phyloP scores from a whole-genome alignment of 2,113 vertebrate genomes.

The Brachirus orientalis region DNA sequence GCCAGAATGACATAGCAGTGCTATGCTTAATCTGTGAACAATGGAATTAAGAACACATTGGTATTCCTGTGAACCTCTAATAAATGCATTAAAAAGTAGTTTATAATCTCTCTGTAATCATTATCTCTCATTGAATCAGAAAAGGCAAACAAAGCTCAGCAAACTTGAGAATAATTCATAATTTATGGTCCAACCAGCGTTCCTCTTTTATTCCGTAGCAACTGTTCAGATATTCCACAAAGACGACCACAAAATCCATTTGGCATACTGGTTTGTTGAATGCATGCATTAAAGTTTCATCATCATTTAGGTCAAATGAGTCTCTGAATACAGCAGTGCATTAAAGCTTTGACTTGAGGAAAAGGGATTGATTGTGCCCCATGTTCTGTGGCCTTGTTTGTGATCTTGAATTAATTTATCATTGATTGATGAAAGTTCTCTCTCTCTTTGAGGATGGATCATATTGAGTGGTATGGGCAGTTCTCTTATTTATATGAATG shows the following conservation, averaged over 20 bases:
- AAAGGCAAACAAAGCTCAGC: constrained; percentile 66
- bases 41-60: constrained; percentile 64
- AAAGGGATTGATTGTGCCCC: constrained; percentile 55
- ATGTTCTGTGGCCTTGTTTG: constrained; percentile 41
- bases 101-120: constrained; percentile 68
- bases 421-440: constrained; percentile 54
- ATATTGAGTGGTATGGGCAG: constrained; percentile 33
- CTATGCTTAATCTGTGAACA: constrained; percentile 60
- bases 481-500: constrained; percentile 28
- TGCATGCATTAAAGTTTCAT: constrained; percentile 19
- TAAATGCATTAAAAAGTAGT: constrained; percentile 59
- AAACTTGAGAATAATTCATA: constrained; percentile 49
- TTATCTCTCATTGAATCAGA: constrained; percentile 57
- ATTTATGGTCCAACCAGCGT: constrained; percentile 38
- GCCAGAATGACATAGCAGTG: constrained; percentile 10
- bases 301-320: constrained; percentile 25
- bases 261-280: constrained; percentile 23
- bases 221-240: not conserved
- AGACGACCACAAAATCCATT: constrained; percentile 12
- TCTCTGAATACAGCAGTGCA: constrained; percentile 7
- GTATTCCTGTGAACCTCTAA: constrained; percentile 55
- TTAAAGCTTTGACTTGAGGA: constrained; percentile 31
- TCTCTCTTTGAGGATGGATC: constrained; percentile 32
- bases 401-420: constrained; percentile 55
- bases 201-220: constrained; percentile 5